Evolutionary conservation across 2,888 invertebrate species (phyloP).

Genomic region (Dynastes hyllus): DNA sequence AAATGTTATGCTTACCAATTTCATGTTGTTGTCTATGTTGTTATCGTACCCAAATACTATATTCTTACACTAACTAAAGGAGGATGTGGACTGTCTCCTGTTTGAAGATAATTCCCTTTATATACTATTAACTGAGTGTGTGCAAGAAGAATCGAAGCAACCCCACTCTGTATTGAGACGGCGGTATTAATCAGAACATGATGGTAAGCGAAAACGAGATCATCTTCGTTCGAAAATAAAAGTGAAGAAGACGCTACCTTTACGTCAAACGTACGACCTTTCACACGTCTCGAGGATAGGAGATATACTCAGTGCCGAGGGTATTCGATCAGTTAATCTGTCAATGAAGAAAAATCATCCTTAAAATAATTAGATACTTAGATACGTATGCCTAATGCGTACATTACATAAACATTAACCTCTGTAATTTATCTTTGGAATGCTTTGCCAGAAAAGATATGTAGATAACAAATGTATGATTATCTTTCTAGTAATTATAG

Average conservation of each 20-base stretch:
- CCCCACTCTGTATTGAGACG: slow-evolving; percentile 61
- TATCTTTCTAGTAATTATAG: too few species aligned
- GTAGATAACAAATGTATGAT: not conserved
- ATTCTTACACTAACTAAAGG: slow-evolving; percentile 54
- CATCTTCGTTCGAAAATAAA: slow-evolving; percentile 65
- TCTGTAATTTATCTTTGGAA: not conserved
- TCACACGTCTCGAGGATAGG: slow-evolving; percentile 21
- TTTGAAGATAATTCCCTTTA: slow-evolving; percentile 62
- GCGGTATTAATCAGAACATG: slow-evolving; percentile 63
- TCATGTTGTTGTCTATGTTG: slow-evolving; percentile 57
- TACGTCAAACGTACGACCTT: slow-evolving; percentile 28
- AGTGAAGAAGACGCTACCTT: slow-evolving; percentile 52
- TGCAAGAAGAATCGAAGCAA: slow-evolving; percentile 57
- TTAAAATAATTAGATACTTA: not conserved
- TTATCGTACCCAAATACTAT: slow-evolving; percentile 40
- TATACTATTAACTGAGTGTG: slow-evolving; percentile 63
- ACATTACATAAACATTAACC: slow-evolving; percentile 3
- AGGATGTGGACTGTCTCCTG: slow-evolving; percentile 57
- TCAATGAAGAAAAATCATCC: not conserved
- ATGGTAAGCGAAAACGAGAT: slow-evolving; percentile 63
- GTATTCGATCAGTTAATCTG: slow-evolving; percentile 7
- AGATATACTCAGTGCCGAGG: not conserved
- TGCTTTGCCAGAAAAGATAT: not conserved
- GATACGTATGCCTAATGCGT: not conserved
- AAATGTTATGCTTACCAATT: slow-evolving; percentile 58